Evolutionary conservation across 1,140 invertebrate genomes (phyloP), one percentile per base, ranked within the genome.

Genomic region (Varroa destructor): DNA sequence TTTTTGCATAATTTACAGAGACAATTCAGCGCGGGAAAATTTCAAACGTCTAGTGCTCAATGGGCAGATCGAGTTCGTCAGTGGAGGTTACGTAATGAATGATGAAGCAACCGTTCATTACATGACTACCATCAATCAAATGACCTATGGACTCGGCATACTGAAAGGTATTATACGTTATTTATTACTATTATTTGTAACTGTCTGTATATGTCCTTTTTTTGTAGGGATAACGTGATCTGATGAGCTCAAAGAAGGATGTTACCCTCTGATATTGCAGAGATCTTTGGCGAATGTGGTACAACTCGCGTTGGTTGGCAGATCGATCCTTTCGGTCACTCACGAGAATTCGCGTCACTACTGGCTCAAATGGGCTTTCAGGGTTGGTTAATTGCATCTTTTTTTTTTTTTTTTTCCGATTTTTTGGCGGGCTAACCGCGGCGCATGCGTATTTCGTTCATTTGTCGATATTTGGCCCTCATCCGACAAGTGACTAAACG

Each of bases 261-360:
- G 25, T 25, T 25, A 25, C 25, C 25, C 25, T 25, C 25, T 25
- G 25, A 25, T 25, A 25, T 58, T 42, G 40, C 12, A 67, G 86
- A 91, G 14, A 88, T 86, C 0, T 92, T 95, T 78, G 91, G 91
- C 0, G 80, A 84, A 12, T 94, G 91, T 78, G 90, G 72, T 3
- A 80, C 85, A 12, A 91, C 91, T 0, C 84, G 83, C 43, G 84
- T 91, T 8, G 90, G 88, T 1, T 95, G 92, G 91, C 92, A 95
- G 79, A 93, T 95, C 61, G 91, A 94, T 81, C 90, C 91, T 0
- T 95, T 94, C 77, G 91, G 91, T 0, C 92, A 96, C 77, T 91
- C 90, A 0, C 79, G 88, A 42, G 91, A 94, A 81, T 79, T 80
- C 54, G 90, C 91, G 0, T 90, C 89, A 0, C 80, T 93, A 0